Evolutionary conservation across 1,140 invertebrate species (phyloP), one percentile per base, ranked within the genome.

Genomic region (Globodera ellingtonae): DNA sequence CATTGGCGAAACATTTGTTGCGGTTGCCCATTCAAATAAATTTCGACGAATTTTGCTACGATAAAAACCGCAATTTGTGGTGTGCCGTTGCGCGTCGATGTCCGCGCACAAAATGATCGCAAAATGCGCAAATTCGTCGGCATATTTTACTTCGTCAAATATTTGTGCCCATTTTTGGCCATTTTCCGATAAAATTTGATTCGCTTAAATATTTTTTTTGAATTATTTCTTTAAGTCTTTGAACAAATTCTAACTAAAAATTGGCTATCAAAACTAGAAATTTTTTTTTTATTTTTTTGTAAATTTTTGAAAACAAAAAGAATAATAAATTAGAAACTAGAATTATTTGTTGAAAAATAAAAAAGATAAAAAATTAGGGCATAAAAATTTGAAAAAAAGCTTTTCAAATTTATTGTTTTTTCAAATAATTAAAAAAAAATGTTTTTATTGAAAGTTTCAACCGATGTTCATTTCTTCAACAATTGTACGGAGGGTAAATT

Each of bases 401-500:
- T n/a, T n/a, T n/a, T n/a, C n/a, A 59, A 59, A 15, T 0, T 9
- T 59, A 3, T 15, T 59, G 0, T 59, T 59, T 59, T 59, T 15
- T 59, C 10, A 59, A 52, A 59, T 59, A 1, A 35, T 52, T 52
- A 52, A 6, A 8, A 52, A 52, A 5, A n/a, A n/a, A n/a, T 52
- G 1, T 52, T 52, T 73, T 48, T 46, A 35, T 73, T 44, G 50
- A 48, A 52, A 35, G 6, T 6, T 59, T 9, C 9, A n/a, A 75
- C 73, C 73, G 56, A 46, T 21, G 13, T 56, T 56, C 18, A 75
- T 56, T 56, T 75, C 73, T 7, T 46, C 46, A 18, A 21, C 35
- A 59, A 75, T 75, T 46, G 65, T 75, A 18, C 65, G 56, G 7
- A 75, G 21, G 18, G 73, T 75, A 56, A 75, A 75, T 56, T 52